phyloP scores from a whole-genome alignment of 2,888 invertebrate genomes.

The Pimpla rufipes region DNA sequence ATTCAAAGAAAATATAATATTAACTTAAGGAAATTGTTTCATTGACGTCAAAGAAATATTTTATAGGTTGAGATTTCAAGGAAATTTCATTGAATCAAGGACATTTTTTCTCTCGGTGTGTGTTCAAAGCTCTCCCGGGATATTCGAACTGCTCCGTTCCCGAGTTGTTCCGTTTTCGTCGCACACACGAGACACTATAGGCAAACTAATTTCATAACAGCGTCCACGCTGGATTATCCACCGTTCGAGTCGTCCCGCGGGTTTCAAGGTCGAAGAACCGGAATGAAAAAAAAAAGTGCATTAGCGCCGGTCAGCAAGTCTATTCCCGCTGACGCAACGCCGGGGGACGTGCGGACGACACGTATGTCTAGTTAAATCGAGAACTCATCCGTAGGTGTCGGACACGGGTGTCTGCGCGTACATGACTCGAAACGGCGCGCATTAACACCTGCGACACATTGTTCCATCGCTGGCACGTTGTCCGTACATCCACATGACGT shows the following conservation, averaged over 20 bases:
- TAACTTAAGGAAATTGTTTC: too few relatives aligned
- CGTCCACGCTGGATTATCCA: not conserved
- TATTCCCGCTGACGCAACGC: slow-evolving; percentile 18
- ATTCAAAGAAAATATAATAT: too few relatives aligned
- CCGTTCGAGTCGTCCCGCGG: not conserved
- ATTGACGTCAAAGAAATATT: too few relatives aligned
- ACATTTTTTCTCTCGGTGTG: too few relatives aligned
- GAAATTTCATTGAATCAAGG: too few relatives aligned
- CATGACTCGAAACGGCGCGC: slow-evolving; percentile 19
- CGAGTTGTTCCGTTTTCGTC: too few relatives aligned
- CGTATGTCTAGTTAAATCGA: slow-evolving; percentile 29
- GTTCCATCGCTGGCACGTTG: slow-evolving; percentile 5
- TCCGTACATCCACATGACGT: slow-evolving; percentile 14
- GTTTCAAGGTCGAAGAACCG: slow-evolving; percentile 1
- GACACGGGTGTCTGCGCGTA: slow-evolving; percentile 9
- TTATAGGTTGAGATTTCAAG: too few relatives aligned
- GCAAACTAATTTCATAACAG: slow-evolving; percentile 12
- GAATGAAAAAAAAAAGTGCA: slow-evolving; percentile 8
- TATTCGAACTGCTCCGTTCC: too few relatives aligned
- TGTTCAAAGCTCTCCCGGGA: too few relatives aligned
- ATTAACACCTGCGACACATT: slow-evolving; percentile 29
- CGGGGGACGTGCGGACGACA: not conserved
- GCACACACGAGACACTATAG: not conserved
- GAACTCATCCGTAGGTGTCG: slow-evolving; percentile 15
- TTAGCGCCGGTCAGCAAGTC: slow-evolving; percentile 17